Evolutionary conservation across 2,888 invertebrate genomes (phyloP).

Genomic region (Andricus curvator): DNA sequence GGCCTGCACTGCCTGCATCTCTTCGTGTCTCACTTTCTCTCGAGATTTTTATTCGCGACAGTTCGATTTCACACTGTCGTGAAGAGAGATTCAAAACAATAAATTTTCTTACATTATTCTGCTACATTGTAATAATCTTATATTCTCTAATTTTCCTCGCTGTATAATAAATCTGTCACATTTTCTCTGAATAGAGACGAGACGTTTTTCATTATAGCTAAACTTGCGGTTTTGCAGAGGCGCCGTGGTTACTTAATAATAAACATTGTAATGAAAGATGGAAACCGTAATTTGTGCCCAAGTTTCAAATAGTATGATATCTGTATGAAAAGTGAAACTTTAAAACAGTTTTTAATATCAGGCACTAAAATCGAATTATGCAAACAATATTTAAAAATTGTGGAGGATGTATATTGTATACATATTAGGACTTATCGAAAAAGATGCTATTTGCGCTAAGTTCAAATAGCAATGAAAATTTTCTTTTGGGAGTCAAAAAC

Average conservation of each 20-base stretch:
- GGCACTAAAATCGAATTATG: background rate
- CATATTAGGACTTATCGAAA: no score
- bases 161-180: constrained; percentile 22
- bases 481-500: no score
- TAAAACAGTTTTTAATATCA: background rate
- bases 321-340: background rate
- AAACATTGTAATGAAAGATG: background rate
- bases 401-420: background rate
- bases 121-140: background rate
- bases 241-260: constrained; percentile 11
- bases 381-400: background rate
- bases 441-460: no score
- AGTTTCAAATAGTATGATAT: background rate
- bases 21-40: constrained; percentile 37
- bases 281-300: background rate
- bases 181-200: constrained; percentile 14
- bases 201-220: background rate
- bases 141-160: background rate
- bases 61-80: constrained; percentile 35
- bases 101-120: background rate
- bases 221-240: background rate
- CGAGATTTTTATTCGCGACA: constrained; percentile 17
- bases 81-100: constrained; percentile 9
- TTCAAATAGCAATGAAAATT: no score
- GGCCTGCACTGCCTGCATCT: constrained; percentile 3